Percentiles rank a stretch among this genome's conserved stretches.
Conservation (phyloP, 2,888 invertebrate genomes). For the Halocaridina rubra region DNA sequence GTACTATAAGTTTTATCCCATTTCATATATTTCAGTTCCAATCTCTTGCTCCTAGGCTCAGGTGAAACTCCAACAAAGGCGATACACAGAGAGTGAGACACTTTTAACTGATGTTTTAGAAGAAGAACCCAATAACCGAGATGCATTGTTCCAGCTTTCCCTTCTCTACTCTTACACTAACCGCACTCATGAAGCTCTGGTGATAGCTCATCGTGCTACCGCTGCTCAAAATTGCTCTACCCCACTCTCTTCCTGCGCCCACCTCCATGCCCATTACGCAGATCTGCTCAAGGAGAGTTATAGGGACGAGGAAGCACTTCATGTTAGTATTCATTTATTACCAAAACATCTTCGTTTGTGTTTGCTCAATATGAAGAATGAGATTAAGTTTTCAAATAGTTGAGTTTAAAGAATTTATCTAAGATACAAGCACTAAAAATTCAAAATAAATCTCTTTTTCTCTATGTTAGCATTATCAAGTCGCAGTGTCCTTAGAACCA, state of each 20-base stretch:
- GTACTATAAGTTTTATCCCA: too few species aligned
- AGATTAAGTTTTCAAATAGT: too few species aligned
- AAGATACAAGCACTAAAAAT: too few species aligned
- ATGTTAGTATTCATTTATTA: not conserved
- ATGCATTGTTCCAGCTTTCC: conserved; percentile 42
- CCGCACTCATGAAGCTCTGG: conserved; percentile 20
- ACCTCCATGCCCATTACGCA: conserved; percentile 33
- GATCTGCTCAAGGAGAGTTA: conserved; percentile 23
- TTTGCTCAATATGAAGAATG: too few species aligned
- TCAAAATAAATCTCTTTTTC: too few species aligned
- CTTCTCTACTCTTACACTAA: conserved; percentile 43
- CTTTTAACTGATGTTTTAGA: conserved; percentile 12
- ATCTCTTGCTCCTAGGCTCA: conserved; percentile 37
- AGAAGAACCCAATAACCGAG: conserved; percentile 6
- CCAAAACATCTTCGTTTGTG: too few species aligned
- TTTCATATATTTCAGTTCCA: too few species aligned
- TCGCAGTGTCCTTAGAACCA: conserved; percentile 55
- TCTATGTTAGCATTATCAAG: conserved; percentile 59
- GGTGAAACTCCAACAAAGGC: conserved; percentile 30
- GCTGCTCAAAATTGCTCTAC: conserved; percentile 9
- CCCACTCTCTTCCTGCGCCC: conserved; percentile 20
- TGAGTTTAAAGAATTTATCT: too few species aligned
- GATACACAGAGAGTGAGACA: conserved; percentile 4
- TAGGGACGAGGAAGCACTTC: not conserved
- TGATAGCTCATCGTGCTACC: not conserved